Evolutionary conservation across 1,140 invertebrate genomes (phyloP), one percentile per base, ranked within the genome.

Genomic region (Cataglyphis hispanica): DNA sequence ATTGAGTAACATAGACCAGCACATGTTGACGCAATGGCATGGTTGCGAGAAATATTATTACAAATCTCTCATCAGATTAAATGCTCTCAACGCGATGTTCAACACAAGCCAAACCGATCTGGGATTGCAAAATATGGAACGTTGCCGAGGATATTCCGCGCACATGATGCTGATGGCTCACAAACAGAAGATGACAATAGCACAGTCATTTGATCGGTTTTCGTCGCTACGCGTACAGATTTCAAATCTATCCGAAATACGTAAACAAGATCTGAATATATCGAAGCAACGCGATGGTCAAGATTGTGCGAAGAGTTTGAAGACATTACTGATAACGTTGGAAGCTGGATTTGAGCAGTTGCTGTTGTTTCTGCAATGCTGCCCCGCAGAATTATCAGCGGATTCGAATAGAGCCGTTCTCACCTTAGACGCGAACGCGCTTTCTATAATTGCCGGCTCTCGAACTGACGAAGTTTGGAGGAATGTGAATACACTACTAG

Each of bases 121-220:
- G 40, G 98, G 97, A 11, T 94, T 97, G 0, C 97, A 96, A 56
- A 98, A 98, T 87, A 96, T 98, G 66, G 98, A 99, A 80, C 96
- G 98, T 74, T 97, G 98, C 87, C 97, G 97, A 94, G 99, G 99
- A 60, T 98, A 97, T 92, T 95, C 97, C 0, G 95, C 96, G 70
- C 96, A 98, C 87, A 90, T 98, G 13, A 95, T 97, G 89, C 87
- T 98, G 0, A 90, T 97, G 75, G 95, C 95, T 6, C 95, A 96
- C 27, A 91, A 93, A 58, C 95, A 96, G 86, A 95, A 96, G 2
- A 91, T 88, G 74, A 88, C 89, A 0, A 78, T 96, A 0, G 84
- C 90, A 0, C 87, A 91, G 0, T 90, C 92, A 2, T 94, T 95
- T 25, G 87, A 94, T 50, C 64, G 92, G 5, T 93, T 96, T 2